phyloP scores from a whole-genome alignment of 2,888 invertebrate species.

The Electrophaes corylata region DNA sequence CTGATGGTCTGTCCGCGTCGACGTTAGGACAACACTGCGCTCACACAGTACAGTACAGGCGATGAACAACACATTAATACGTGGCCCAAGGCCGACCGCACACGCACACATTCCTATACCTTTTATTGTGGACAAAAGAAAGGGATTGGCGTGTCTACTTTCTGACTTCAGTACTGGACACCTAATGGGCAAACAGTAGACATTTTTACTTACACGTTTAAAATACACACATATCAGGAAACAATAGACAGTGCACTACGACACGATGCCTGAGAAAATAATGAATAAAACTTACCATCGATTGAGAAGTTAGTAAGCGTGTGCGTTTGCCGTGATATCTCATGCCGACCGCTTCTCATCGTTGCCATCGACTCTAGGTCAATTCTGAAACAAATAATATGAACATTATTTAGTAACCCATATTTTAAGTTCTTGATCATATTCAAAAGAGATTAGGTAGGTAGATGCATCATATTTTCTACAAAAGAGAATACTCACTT shows the following conservation, averaged over 20 bases:
- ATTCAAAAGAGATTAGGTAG: too few relatives aligned
- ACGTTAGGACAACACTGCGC: slow-evolving; percentile 38
- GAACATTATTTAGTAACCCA: slow-evolving; percentile 1
- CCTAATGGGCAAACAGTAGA: slow-evolving; percentile 80
- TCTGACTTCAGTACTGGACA: slow-evolving; percentile 83
- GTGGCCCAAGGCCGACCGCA: slow-evolving; percentile 49
- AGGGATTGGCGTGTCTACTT: slow-evolving; percentile 81
- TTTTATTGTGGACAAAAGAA: slow-evolving; percentile 80
- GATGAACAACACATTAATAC: slow-evolving; percentile 63
- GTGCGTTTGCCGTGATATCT: slow-evolving; percentile 69
- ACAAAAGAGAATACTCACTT: slow-evolving; percentile 58
- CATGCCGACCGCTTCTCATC: slow-evolving; percentile 83
- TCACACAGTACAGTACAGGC: slow-evolving; percentile 33
- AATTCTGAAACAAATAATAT: slow-evolving; percentile 75
- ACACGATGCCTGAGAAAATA: neutral
- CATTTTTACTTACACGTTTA: slow-evolving; percentile 59
- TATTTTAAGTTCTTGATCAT: neutral
- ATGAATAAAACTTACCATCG: slow-evolving; percentile 66
- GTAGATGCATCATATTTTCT: neutral
- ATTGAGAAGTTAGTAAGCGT: slow-evolving; percentile 75
- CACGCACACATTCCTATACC: slow-evolving; percentile 78
- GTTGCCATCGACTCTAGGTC: slow-evolving; percentile 91
- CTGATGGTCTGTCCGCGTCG: slow-evolving; percentile 40
- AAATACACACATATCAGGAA: slow-evolving; percentile 24
- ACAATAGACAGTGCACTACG: neutral